Evolutionary conservation across 2,888 invertebrate genomes (phyloP).

Genomic region (Eremobia ochroleuca): DNA sequence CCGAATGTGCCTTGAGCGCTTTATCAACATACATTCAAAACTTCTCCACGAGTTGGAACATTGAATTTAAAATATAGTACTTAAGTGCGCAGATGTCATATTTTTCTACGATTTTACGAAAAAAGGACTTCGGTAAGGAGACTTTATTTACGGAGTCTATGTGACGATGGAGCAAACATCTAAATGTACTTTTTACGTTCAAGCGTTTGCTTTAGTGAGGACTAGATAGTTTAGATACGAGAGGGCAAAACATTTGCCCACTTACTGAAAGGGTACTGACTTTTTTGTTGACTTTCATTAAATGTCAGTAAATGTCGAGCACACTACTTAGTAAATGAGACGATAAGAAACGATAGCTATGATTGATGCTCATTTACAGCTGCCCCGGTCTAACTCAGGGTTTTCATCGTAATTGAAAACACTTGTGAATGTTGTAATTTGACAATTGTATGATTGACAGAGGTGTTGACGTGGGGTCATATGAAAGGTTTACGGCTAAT

Average conservation of each 20-base stretch:
- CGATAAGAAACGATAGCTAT: background rate
- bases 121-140: conserved; percentile 24
- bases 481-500: conserved; percentile 46
- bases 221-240: conserved; percentile 59
- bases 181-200: conserved; percentile 53
- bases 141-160: conserved; percentile 43
- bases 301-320: conserved; percentile 1
- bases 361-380: too few relatives aligned
- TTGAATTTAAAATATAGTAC: conserved; percentile 56
- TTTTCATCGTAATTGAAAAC: conserved; percentile 57
- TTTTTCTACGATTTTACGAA: conserved; percentile 41
- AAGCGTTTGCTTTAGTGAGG: conserved; percentile 33
- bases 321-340: background rate
- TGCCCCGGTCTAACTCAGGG: conserved; percentile 15
- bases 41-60: conserved; percentile 43
- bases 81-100: conserved; percentile 41
- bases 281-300: background rate
- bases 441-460: conserved; percentile 64
- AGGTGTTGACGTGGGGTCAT: conserved; percentile 58
- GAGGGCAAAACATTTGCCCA: conserved; percentile 40
- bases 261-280: conserved; percentile 36
- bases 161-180: conserved; percentile 49
- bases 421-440: conserved; percentile 58
- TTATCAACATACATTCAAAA: conserved; percentile 55
- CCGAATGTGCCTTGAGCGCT: conserved; percentile 39